Base-by-base conservation (phyloP, 92 coral and sea anemone species). In the Plumapathes pennacea region DNA sequence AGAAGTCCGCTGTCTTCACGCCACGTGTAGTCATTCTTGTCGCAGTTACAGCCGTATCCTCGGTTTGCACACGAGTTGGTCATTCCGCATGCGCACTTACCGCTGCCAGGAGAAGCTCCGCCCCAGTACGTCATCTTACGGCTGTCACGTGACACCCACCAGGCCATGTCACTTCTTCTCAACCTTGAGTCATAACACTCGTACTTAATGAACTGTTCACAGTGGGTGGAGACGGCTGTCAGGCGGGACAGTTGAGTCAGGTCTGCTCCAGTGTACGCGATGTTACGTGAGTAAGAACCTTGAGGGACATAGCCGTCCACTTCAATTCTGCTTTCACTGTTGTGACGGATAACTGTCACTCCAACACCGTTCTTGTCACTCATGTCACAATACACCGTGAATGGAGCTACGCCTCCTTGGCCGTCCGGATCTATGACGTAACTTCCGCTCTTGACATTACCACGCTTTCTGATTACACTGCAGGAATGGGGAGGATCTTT, bases 1-100 rank as follows among this genome's bases (percentile, higher is more conserved):
- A 85, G 68, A 21, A 63, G 60, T 27, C 88, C 94, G 54, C 77
- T 68, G 66, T 85, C 94, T 57, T 74, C 88, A 19, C 81, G 66
- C 74, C 86, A 69, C 9, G 19, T 65, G 0, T 2, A 0, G 48
- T 74, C 80, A 46, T 74, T 75, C 13, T 1, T 57, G 43, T 82
- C 89, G 39, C 84, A 82, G 56, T 82, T 76, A 41, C 84, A 76
- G 15, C 24, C 32, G 31, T n/a, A 22, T 4, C 47, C 36, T 5
- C 48, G 24, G 33, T 39, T 13, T 50, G 39, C 56, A 22, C 82
- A 73, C 4, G 61, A 50, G 39, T 51, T 36, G 15, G 71, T 52
- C 56, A 66, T 57, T 32, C 67, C 84, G 64, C 89, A 82, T 41
- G 76, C 76, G 62, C 89, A 82, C 60, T 69, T 76, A 10, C 67